Base-by-base conservation (phyloP, 1,140 invertebrate species). In the Platorchestia sp. region DNA sequence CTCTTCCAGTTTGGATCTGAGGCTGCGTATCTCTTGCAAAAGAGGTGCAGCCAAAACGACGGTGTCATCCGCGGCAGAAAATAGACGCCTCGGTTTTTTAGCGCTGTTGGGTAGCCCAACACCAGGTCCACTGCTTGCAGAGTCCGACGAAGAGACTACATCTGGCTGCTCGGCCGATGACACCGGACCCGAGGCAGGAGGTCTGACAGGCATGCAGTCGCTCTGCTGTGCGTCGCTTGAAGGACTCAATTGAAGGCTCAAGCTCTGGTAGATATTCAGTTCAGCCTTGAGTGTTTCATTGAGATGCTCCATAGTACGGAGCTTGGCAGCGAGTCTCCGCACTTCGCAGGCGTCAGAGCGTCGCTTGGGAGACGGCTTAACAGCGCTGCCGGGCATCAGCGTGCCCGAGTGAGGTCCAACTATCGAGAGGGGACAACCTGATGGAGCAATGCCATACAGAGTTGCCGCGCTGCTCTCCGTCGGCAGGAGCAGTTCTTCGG, bases 241-340 rank as follows among this genome's bases (percentile, higher is more conserved):
- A n/a, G 95, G 86, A 40, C 53, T 59, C 75, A 96, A 45, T 42
- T 96, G 95, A 42, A 96, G 95, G 59, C 95, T 96, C 47, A 96
- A 87, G 40, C 96, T 96, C 95, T 96, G 96, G 93, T 96, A 96
- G 43, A 96, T 96, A 86, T 96, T 95, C 86, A 97, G 96, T 96
- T 97, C 97, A 47, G 97, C 97, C 89, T 96, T 96, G 45, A 97
- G 96, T 19, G 97, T 97, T 95, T 97, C 96, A 96, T 97, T 97
- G 75, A 97, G 96, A 95, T 97, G 97, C 90, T 97, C 97, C 89
- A 97, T 95, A 19, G 95, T 96, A 16, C 96, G 95, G 43, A 97
- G 47, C 95, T 96, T 97, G 89, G 95, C 96, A 40, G 96, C 96
- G 27, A 97, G 95, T 45, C 96, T 95, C 59, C 96, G 95, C 42